Conservation (phyloP, 2,113 vertebrate species). For the Hypocryptadius cinnamomeus region DNA sequence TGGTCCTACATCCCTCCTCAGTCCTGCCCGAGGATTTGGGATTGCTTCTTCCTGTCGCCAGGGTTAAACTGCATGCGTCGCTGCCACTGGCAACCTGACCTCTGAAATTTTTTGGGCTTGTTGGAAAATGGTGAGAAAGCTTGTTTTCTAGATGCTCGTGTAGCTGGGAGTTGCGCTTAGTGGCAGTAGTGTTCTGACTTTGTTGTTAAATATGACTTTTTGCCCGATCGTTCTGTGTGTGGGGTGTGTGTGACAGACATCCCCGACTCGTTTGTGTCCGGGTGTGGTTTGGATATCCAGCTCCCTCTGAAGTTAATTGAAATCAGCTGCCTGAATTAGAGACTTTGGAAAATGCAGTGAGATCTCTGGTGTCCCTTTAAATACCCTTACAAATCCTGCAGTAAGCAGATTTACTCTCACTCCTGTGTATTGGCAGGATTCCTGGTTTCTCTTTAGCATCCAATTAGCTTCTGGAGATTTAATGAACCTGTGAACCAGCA, state of each 20-base stretch:
- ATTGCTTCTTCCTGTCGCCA: neutral
- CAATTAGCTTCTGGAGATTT: neutral
- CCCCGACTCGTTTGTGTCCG: neutral
- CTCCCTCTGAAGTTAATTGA: neutral
- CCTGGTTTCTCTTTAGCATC: neutral
- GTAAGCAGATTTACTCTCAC: neutral
- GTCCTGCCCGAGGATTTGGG: neutral
- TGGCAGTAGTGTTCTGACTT: accelerated
- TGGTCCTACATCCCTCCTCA: accelerated
- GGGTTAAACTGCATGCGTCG: neutral
- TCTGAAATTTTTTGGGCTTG: neutral
- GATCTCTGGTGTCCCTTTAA: neutral
- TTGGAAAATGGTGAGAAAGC: neutral
- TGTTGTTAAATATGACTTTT: accelerated
- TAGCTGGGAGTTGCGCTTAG: neutral
- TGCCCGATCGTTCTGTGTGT: accelerated
- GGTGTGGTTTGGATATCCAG: neutral
- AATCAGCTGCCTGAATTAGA: neutral
- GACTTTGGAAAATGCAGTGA: neutral
- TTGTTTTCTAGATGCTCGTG: neutral
- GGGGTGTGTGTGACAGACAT: neutral
- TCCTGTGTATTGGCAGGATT: neutral
- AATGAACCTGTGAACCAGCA: neutral
- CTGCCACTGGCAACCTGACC: neutral
- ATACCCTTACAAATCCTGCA: neutral